phyloP scores from a whole-genome alignment of 2,888 invertebrate species.

The Ariolimax columbianus region DNA sequence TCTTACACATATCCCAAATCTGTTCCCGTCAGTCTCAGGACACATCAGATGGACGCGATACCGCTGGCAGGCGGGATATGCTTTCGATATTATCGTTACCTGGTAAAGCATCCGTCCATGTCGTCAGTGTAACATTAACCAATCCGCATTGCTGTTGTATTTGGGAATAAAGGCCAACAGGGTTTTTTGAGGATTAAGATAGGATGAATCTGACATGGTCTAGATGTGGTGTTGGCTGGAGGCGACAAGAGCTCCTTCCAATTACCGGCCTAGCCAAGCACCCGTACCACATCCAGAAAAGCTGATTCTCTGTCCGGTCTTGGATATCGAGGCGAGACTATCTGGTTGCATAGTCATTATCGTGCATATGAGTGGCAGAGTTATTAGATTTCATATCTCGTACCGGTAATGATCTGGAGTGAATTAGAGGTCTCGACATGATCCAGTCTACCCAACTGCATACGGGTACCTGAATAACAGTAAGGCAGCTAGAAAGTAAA shows the following conservation, averaged over 20 bases:
- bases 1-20: not conserved
- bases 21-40: not conserved
- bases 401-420: too few relatives aligned
- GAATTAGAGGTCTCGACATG: too few relatives aligned
- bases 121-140: conserved; percentile 11
- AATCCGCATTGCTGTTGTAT: conserved; percentile 20
- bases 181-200: conserved; percentile 1
- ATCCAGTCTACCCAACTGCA: too few relatives aligned
- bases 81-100: conserved; percentile 9
- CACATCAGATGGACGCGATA: conserved; percentile 23
- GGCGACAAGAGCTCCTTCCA: not conserved
- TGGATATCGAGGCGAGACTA: too few relatives aligned
- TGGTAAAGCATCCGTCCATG: not conserved
- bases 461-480: too few relatives aligned
- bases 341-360: too few relatives aligned
- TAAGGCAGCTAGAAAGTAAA: too few relatives aligned
- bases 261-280: conserved; percentile 4
- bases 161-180: not conserved
- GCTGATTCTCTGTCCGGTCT: too few relatives aligned
- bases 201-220: not conserved
- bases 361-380: too few relatives aligned
- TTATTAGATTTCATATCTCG: too few relatives aligned
- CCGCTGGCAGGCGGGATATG: not conserved
- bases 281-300: too few relatives aligned
- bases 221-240: not conserved